phyloP scores from a whole-genome alignment of 1,140 invertebrate species.

The Wasmannia auropunctata region DNA sequence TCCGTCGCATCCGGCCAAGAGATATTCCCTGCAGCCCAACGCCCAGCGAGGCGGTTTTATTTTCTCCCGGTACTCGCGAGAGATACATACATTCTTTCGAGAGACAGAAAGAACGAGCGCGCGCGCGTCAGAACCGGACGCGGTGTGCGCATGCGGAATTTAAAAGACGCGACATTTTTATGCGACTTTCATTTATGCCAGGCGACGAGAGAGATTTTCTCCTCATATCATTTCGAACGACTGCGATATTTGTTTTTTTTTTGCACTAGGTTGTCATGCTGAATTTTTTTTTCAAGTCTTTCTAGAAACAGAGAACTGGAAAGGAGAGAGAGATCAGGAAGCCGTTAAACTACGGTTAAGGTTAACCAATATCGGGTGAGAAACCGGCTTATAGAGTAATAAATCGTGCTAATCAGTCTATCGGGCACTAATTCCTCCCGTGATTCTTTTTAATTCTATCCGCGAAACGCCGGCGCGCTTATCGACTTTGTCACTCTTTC shows the following conservation, averaged over 20 bases:
- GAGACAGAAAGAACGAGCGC: neutral
- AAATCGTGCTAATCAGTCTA: slow-evolving; percentile 11
- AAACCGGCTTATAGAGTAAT: slow-evolving; percentile 19
- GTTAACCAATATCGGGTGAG: neutral
- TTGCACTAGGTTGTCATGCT: neutral
- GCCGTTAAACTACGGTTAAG: slow-evolving; percentile 4
- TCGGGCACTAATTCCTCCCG: neutral
- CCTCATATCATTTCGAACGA: neutral
- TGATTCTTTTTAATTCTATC: neutral
- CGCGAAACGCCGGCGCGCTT: neutral
- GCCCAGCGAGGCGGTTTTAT: slow-evolving; percentile 16
- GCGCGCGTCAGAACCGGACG: slow-evolving; percentile 16
- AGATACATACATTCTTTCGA: neutral
- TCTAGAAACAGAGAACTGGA: neutral
- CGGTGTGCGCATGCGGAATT: neutral
- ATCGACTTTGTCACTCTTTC: neutral
- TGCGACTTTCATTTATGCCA: neutral
- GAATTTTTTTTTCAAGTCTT: neutral
- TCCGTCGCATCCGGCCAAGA: neutral
- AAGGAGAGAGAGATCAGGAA: neutral
- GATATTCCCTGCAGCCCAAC: neutral
- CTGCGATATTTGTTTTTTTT: neutral
- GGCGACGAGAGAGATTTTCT: neutral
- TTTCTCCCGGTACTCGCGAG: neutral
- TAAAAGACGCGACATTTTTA: slow-evolving; percentile 18